Evolutionary conservation across 2,113 vertebrate species (phyloP), one percentile per base, ranked within the genome.

Genomic region (Petaurus breviceps): DNA sequence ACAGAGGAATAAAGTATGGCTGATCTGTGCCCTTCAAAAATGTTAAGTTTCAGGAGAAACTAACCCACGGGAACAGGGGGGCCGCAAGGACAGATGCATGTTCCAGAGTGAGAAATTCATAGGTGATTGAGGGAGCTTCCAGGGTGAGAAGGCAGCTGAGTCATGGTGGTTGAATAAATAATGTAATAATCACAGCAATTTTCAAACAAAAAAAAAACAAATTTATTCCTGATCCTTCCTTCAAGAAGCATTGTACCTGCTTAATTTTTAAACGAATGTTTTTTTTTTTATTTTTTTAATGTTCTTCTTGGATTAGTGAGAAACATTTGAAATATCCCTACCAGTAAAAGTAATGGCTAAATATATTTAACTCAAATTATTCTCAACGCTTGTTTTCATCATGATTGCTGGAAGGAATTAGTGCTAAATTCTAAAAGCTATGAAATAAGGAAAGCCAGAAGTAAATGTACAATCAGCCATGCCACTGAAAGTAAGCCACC

Each of bases 191-290:
- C 3, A 23, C 24, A 51, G 37, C 84, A 43, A 24, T 95, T 95
- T 68, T 92, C 53, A 46, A 97, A 94, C 96, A 49, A 19, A 23
- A 53, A 50, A 55, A 23, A 2, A 46, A 51, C 16, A 93, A 91
- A 37, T 5, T 93, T 96, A 95, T 49, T 94, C n/a, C 31, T 89
- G 46, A 89, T 14, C 31, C 49, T 91, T 96, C 5, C 19, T 51
- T 94, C 92, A 93, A 95, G 19, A 84, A 84, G 57, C 19, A 84
- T 8, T 22, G 37, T n/a, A 6, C n/a, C 68, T 84, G 19, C n/a
- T 84, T 46, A 28, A 89, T 91, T 90, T 95, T 95, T 53, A 92
- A 28, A 53, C 52, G 97, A 94, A 96, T 96, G n/a, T 68, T 95
- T 47, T 94, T 96, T 57, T 92, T 96, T 91, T 94, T 96, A 53